Conservation (phyloP, 2,888 invertebrate genomes). For the Chrysolina haemoptera region DNA sequence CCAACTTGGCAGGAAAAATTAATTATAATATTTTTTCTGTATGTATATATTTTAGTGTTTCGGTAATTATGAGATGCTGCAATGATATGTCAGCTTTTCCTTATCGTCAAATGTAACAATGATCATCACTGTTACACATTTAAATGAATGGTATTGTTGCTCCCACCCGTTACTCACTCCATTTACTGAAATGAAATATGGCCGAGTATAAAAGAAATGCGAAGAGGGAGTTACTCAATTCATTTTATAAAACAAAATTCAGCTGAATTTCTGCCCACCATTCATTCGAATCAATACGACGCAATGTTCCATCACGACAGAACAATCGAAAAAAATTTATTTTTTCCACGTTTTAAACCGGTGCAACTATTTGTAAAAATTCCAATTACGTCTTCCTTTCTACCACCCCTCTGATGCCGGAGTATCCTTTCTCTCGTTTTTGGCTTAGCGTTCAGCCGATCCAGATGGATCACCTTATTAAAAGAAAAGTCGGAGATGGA, state of each 20-base stretch:
- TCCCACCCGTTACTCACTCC: too few species aligned
- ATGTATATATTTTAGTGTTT: too few species aligned
- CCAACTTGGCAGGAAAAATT: too few species aligned
- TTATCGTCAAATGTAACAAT: too few species aligned
- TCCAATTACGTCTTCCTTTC: constrained; percentile 23
- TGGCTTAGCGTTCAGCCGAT: constrained; percentile 33
- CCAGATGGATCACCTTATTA: constrained; percentile 42
- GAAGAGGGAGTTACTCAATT: too few species aligned
- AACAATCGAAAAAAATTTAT: constrained; percentile 15
- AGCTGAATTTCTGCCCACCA: neutral
- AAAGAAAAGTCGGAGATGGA: constrained; percentile 20
- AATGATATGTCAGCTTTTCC: too few species aligned
- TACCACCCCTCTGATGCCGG: neutral
- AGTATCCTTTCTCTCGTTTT: constrained; percentile 13
- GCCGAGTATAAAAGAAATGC: too few species aligned
- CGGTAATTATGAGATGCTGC: too few species aligned
- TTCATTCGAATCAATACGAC: constrained; percentile 15
- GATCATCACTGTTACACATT: too few species aligned
- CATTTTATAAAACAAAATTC: neutral
- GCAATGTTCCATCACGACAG: neutral
- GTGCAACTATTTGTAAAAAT: constrained; percentile 30
- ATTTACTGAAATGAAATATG: too few species aligned
- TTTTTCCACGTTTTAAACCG: constrained; percentile 6
- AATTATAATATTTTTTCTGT: too few species aligned
- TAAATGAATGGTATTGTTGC: too few species aligned